Percentiles rank a stretch among this genome's conserved stretches.
These are phyloP conservation scores for Calliphora vomitoria DNA, from an alignment of 2,888 invertebrate genomes.

Conservation along the genomic window DNA sequence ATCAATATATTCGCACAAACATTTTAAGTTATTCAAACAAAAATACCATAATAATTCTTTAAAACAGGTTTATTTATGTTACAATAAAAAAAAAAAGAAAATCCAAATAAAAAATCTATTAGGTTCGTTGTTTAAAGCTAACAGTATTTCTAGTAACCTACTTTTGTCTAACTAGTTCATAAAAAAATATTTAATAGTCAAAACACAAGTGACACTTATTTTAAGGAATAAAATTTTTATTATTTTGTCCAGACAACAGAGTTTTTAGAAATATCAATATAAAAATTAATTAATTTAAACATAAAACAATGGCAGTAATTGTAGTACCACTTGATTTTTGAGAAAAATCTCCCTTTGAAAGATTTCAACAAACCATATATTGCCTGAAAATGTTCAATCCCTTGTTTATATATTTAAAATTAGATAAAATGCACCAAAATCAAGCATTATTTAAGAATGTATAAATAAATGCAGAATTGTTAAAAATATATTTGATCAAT, in stretches of 20 bases:
- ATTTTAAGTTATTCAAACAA: neutral
- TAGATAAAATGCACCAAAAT: too few species aligned
- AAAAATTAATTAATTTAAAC: neutral
- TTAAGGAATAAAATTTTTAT: constrained; percentile 21
- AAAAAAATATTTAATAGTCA: neutral
- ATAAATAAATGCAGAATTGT: too few species aligned
- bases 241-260: neutral
- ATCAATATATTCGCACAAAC: neutral
- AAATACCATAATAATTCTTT: constrained; percentile 1
- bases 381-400: too few species aligned
- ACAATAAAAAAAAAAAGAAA: constrained; percentile 11
- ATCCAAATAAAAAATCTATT: neutral
- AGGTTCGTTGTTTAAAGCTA: constrained; percentile 6
- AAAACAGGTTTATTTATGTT: constrained; percentile 21
- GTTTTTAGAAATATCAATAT: too few species aligned
- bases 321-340: too few species aligned
- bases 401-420: too few species aligned
- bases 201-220: constrained; percentile 12
- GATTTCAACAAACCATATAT: too few species aligned
- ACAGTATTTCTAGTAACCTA: constrained; percentile 42
- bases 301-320: neutral
- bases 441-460: too few species aligned
- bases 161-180: neutral
- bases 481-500: too few species aligned
- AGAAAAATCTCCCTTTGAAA: too few species aligned